Percentiles rank a stretch among this genome's conserved stretches.
phyloP scores from a whole-genome alignment of 2,888 invertebrate genomes.

The Clanis bilineata region DNA sequence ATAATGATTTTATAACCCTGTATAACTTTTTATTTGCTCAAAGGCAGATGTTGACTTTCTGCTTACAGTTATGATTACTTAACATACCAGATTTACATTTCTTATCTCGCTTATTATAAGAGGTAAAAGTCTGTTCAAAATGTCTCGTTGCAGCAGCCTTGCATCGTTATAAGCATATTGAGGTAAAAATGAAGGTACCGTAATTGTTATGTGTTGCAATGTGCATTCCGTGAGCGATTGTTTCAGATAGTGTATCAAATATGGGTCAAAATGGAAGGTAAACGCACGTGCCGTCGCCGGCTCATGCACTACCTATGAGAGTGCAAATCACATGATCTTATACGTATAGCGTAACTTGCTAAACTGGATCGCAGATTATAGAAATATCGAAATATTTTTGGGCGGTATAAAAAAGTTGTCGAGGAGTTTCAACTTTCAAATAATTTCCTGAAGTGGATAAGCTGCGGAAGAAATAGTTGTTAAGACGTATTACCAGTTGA shows the following conservation, averaged over 20 bases:
- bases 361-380: background rate
- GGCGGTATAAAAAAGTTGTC: background rate
- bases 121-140: too few species aligned
- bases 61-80: too few species aligned
- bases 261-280: slow-evolving; percentile 14
- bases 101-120: background rate
- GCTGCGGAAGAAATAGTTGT: background rate
- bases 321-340: background rate
- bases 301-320: background rate
- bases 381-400: background rate
- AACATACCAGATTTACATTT: background rate
- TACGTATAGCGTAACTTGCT: background rate
- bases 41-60: too few species aligned
- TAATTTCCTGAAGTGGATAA: background rate
- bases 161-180: background rate
- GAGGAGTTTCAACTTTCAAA: too few species aligned
- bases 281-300: background rate
- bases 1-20: too few species aligned
- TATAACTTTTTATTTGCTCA: too few species aligned
- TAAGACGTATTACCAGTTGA: too few species aligned
- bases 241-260: background rate
- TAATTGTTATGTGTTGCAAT: slow-evolving; percentile 3
- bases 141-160: background rate
- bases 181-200: slow-evolving; percentile 3
- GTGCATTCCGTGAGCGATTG: slow-evolving; percentile 5